Percentiles rank a stretch among this genome's conserved stretches.
Conservation (phyloP, 2,797 vertebrate species). For the Anas acuta region DNA sequence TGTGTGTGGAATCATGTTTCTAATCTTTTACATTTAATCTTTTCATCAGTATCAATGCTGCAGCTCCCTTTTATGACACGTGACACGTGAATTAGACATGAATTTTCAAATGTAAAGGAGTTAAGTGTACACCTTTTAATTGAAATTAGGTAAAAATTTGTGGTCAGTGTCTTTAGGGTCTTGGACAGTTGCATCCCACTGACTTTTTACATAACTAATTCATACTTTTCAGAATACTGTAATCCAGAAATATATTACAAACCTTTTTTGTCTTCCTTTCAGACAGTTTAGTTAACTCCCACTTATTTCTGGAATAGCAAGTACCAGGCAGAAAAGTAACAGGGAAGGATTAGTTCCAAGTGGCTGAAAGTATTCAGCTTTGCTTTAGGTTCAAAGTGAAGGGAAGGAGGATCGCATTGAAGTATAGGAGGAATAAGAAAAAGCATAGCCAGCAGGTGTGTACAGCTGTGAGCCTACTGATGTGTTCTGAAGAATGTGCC, state of each 20-base stretch:
- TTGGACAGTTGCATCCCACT: background rate
- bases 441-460: background rate
- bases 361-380: background rate
- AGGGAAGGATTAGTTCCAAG: background rate
- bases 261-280: background rate
- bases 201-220: background rate
- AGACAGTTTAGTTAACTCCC: background rate
- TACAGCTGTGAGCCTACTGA: background rate
- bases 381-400: background rate
- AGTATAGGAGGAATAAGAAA: background rate
- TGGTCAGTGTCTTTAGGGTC: background rate
- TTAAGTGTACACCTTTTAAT: background rate
- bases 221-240: background rate
- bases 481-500: background rate
- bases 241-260: background rate
- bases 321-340: background rate
- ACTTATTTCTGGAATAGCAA: background rate
- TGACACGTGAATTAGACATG: background rate
- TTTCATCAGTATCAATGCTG: background rate
- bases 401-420: background rate
- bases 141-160: background rate
- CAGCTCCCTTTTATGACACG: background rate
- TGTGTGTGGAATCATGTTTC: background rate
- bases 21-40: background rate
- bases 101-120: background rate